Conservation (phyloP, 2,888 invertebrate genomes). For the Halictus quadricinctus region DNA sequence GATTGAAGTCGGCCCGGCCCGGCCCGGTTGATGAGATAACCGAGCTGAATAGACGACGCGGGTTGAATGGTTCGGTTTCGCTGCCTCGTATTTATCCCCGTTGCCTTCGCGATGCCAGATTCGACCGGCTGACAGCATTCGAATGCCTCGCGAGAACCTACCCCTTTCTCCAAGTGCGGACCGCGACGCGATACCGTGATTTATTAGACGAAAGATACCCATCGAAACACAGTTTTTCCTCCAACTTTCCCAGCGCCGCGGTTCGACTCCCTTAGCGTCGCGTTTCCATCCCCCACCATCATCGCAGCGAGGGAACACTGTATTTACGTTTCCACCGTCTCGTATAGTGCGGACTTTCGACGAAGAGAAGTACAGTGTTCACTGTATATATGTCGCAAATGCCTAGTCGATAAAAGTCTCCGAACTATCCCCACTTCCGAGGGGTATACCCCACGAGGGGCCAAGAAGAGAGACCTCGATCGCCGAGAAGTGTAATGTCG, state of each 20-base stretch:
- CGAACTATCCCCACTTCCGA: too few relatives aligned
- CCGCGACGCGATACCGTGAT: background rate
- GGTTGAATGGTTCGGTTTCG: constrained; percentile 12
- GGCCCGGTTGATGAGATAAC: constrained; percentile 8
- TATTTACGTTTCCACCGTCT: background rate
- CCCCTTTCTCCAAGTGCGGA: background rate
- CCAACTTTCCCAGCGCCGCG: background rate
- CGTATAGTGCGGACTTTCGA: too few relatives aligned
- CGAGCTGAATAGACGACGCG: constrained; percentile 20
- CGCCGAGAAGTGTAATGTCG: too few relatives aligned
- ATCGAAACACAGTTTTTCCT: background rate
- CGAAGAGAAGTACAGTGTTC: background rate
- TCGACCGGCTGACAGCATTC: constrained; percentile 17
- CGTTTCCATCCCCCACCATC: background rate
- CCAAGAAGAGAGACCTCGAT: too few relatives aligned
- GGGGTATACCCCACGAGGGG: too few relatives aligned
- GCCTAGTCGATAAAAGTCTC: too few relatives aligned
- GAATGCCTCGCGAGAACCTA: background rate
- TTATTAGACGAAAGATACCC: background rate
- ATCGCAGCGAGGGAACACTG: background rate
- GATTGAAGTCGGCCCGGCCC: background rate
- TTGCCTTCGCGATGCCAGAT: background rate
- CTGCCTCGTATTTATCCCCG: constrained; percentile 17
- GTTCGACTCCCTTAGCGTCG: background rate
- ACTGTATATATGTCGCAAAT: too few relatives aligned